Base-by-base conservation (phyloP, 1,140 invertebrate species). In the Acromyrmex echinatior region DNA sequence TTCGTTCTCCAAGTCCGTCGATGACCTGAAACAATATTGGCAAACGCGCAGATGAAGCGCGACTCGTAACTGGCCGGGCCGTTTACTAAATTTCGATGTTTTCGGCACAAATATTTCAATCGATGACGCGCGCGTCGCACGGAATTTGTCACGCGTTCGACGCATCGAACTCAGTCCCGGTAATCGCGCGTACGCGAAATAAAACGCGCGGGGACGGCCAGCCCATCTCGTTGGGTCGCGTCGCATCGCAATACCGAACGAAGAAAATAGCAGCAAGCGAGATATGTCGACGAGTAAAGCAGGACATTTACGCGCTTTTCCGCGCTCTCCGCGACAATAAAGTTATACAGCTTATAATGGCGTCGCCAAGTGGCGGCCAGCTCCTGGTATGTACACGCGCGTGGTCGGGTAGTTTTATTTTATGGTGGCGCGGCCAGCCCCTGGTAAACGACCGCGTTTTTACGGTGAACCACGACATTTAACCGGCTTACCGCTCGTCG, bases 391-490 rank as follows among this genome's bases (percentile, higher is more conserved):
- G 68, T 87, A 71, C 88, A 84, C 86, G 78, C 88, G 66, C 66
- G 66, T 25, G 66, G 66, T 70, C 6, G 66, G 51, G 51, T 76
- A 92, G 93, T 95, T 94, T 95, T 94, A 94, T 94, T 94, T 94
- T 93, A 93, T 92, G 91, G 89, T 86, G 63, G 86, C 92, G 92
- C 76, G 89, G 90, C 86, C 81, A 82, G 87, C 5, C 9, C 65
- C 86, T 86, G 92, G 93, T 90, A 90, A 92, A 90, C 91, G 86
- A 82, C 87, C 91, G 87, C 92, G 92, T 95, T 95, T 95, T 95
- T 94, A 95, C 92, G 95, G 95, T 94, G 93, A 94, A 95, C 95
- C 95, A 94, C 95, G 94, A 94, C 94, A 94, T 95, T 95, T 95
- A 95, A 95, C 93, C 91, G 93, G 92, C 91, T 93, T 93, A 93